Conservation (phyloP, 1,140 invertebrate genomes). For the Calycopis cecrops region DNA sequence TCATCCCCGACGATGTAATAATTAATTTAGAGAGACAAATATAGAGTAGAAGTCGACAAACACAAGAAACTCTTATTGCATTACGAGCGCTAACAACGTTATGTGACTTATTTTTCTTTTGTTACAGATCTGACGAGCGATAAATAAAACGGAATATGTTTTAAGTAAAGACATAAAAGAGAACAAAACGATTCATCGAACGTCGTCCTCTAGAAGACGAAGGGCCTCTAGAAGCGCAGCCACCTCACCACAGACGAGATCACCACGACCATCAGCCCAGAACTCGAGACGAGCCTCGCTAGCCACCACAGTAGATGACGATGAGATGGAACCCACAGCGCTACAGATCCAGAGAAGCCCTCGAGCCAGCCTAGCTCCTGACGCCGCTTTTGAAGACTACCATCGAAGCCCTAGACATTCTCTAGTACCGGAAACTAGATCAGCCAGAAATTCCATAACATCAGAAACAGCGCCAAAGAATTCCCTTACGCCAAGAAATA, state of each 20-base stretch:
- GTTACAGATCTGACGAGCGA: conserved; percentile 20
- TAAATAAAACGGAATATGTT: conserved; percentile 3
- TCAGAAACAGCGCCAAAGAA: conserved; percentile 74
- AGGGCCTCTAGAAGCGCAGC: conserved; percentile 79
- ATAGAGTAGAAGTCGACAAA: too few relatives aligned
- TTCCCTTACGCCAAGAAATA: conserved; percentile 76
- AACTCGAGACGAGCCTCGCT: conserved; percentile 57
- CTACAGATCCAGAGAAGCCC: conserved; percentile 75
- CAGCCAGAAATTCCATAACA: conserved; percentile 77
- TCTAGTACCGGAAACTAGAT: conserved; percentile 75
- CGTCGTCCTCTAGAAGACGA: conserved; percentile 79
- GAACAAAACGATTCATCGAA: conserved; percentile 77
- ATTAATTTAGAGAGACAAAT: too few relatives aligned
- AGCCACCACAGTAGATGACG: conserved; percentile 62
- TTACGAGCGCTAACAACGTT: neutral
- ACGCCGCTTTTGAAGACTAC: conserved; percentile 75
- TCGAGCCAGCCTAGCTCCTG: conserved; percentile 78
- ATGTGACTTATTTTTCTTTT: conserved; percentile 10
- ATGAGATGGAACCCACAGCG: conserved; percentile 68
- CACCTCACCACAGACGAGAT: conserved; percentile 77
- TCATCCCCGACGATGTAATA: too few relatives aligned
- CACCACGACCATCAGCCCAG: conserved; percentile 64
- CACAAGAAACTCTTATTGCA: too few relatives aligned
- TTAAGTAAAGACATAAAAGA: conserved; percentile 12
- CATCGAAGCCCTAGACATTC: conserved; percentile 79